phyloP scores from a whole-genome alignment of 1,140 invertebrate species.

The Centruroides sculpturatus region DNA sequence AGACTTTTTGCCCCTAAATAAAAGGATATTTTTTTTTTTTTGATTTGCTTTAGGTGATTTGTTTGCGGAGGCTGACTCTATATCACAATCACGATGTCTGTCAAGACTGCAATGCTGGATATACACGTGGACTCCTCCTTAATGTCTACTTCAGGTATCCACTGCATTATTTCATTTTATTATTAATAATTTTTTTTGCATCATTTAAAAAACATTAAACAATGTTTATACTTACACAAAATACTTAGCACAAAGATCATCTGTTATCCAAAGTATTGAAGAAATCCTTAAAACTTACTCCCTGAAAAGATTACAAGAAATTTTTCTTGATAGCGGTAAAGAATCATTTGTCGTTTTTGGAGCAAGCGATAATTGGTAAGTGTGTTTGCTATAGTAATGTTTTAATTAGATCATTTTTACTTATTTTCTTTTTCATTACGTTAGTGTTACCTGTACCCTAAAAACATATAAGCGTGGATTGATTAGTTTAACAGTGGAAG shows the following conservation, averaged over 20 bases:
- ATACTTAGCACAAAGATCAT: slow-evolving; percentile 37
- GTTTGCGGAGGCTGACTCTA: too few species aligned
- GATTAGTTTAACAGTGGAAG: slow-evolving; percentile 11
- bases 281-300: slow-evolving; percentile 37
- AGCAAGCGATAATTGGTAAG: slow-evolving; percentile 5
- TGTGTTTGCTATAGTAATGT: neutral
- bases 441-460: slow-evolving; percentile 4
- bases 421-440: neutral
- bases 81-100: slow-evolving; percentile 19
- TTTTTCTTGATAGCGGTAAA: slow-evolving; percentile 1
- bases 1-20: too few species aligned
- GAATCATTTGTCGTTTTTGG: slow-evolving; percentile 1
- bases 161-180: slow-evolving; percentile 29
- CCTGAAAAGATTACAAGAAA: slow-evolving; percentile 10
- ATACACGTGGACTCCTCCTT: slow-evolving; percentile 54
- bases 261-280: slow-evolving; percentile 42
- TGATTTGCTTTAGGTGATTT: too few species aligned
- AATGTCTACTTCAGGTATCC: slow-evolving; percentile 39
- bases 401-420: neutral
- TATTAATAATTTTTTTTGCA: slow-evolving; percentile 43
- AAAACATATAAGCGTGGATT: slow-evolving; percentile 7
- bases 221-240: slow-evolving; percentile 39
- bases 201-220: too few species aligned
- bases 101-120: slow-evolving; percentile 63
- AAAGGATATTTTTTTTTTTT: too few species aligned